phyloP scores from a whole-genome alignment of 1,140 invertebrate genomes.

The Diachasmimorpha longicaudata region DNA sequence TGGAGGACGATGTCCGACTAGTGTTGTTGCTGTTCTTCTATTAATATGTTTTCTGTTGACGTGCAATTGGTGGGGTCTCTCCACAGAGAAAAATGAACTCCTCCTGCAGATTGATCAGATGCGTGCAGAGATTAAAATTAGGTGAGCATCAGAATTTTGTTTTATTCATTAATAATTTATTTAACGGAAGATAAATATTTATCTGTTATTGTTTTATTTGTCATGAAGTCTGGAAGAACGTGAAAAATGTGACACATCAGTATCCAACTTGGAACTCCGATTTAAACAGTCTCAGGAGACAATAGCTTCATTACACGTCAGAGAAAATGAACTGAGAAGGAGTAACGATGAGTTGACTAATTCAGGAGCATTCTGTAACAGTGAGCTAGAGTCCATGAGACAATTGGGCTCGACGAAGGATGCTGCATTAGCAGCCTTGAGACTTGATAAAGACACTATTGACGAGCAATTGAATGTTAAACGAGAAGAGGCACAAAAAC shows the following conservation, averaged over 20 bases:
- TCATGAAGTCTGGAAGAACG: slow-evolving; percentile 54
- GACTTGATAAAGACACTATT: slow-evolving; percentile 52
- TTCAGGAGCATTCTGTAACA: slow-evolving; percentile 47
- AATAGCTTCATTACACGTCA: slow-evolving; percentile 43
- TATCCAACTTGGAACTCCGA: slow-evolving; percentile 42
- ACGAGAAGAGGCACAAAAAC: slow-evolving; percentile 48
- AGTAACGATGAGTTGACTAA: slow-evolving; percentile 46
- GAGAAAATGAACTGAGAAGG: slow-evolving; percentile 40
- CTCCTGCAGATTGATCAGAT: slow-evolving; percentile 60
- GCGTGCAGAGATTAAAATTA: slow-evolving; percentile 60
- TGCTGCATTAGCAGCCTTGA: slow-evolving; percentile 51
- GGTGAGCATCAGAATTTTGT: slow-evolving; percentile 41
- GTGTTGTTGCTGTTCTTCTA: slow-evolving; percentile 56
- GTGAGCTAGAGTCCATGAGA: slow-evolving; percentile 55
- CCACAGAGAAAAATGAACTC: slow-evolving; percentile 61
- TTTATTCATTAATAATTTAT: slow-evolving; percentile 13
- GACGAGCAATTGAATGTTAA: slow-evolving; percentile 45
- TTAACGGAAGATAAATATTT: not conserved
- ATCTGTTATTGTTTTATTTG: not conserved
- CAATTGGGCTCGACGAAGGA: slow-evolving; percentile 53
- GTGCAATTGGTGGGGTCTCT: slow-evolving; percentile 63
- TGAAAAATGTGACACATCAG: slow-evolving; percentile 52
- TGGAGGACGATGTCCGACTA: slow-evolving; percentile 61
- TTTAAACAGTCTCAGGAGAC: slow-evolving; percentile 47
- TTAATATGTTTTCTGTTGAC: slow-evolving; percentile 58